Evolutionary conservation across 2,113 vertebrate genomes (phyloP), one percentile per base, ranked within the genome.

Genomic region (Phainopepla nitens): DNA sequence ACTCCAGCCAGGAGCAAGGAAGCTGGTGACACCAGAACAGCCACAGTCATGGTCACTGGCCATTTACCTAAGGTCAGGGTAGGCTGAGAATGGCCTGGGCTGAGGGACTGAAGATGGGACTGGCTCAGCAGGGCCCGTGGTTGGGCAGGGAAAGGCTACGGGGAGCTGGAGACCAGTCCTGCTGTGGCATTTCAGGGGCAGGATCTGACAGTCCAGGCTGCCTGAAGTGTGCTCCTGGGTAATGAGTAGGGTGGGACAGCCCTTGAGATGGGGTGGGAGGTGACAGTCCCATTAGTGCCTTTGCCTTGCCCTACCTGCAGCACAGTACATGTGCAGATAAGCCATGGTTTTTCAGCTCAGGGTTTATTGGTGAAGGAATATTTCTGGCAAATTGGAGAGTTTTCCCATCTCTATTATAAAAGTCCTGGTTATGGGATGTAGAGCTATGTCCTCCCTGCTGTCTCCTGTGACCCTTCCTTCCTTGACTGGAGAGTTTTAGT

Each of bases 11-110:
- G 56, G 9, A 85, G 4, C 15, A 62, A 36, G 35, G 44, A 29
- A 76, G 28, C 7, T 71, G 39, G 13, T 15, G 22, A 2, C 28
- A 76, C 13, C 1, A 12, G 29, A 41, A 9, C 10, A 68, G 29
- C 4, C 24, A 50, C 36, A 51, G 7, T 5, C 13, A 13, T 5
- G 11, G 39, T 15, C 39, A 76, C 18, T 1, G 6, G 15, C 3
- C 35, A 44, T n/a, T 18, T 42, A 6, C 11, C 5, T 76, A 47
- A 10, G 8, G 10, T 44, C 2, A 7, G 33, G 33, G 5, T 53
- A 5, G 6, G 6, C 3, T 0, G 0, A 81, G 10, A 10, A 24
- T 3, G 1, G 42, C 7, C 3, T 41, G 39, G 21, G 13, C 23
- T 4, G 4, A n/a, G 12, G 23, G 5, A 6, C 24, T 79, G 33